phyloP scores from a whole-genome alignment of 2,888 invertebrate genomes.

The Yponomeuta plumbellus region DNA sequence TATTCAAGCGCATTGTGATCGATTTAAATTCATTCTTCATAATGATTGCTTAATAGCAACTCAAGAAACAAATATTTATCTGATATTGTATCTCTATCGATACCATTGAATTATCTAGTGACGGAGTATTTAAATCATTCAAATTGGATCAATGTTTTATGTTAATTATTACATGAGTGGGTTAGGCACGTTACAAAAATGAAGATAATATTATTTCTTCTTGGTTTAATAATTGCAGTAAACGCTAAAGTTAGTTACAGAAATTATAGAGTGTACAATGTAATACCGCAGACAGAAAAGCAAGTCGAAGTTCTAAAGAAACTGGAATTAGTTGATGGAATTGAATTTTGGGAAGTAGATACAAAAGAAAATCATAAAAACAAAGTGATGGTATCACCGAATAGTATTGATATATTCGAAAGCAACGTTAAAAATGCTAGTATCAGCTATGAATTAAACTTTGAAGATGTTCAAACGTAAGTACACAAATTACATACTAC shows the following conservation, averaged over 20 bases:
- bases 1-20: too few species aligned
- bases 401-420: conserved; percentile 36
- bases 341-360: conserved; percentile 56
- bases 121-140: too few species aligned
- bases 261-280: conserved; percentile 76
- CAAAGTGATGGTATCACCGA: conserved; percentile 48
- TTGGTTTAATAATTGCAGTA: conserved; percentile 17
- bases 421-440: conserved; percentile 29
- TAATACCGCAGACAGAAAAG: conserved; percentile 60
- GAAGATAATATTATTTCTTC: conserved; percentile 22
- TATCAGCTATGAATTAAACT: conserved; percentile 30
- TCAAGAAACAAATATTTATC: too few species aligned
- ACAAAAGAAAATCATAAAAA: conserved; percentile 45
- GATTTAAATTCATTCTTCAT: too few species aligned
- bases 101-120: too few species aligned
- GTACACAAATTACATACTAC: conserved; percentile 19
- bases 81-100: too few species aligned
- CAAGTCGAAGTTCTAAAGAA: conserved; percentile 64
- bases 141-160: too few species aligned
- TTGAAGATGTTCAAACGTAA: conserved; percentile 53
- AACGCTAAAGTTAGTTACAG: conserved; percentile 55
- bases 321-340: conserved; percentile 50
- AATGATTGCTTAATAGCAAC: too few species aligned
- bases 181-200: neutral
- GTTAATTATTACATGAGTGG: too few species aligned